phyloP scores from a whole-genome alignment of 2,888 invertebrate species.

The Stictocephala bisonia region DNA sequence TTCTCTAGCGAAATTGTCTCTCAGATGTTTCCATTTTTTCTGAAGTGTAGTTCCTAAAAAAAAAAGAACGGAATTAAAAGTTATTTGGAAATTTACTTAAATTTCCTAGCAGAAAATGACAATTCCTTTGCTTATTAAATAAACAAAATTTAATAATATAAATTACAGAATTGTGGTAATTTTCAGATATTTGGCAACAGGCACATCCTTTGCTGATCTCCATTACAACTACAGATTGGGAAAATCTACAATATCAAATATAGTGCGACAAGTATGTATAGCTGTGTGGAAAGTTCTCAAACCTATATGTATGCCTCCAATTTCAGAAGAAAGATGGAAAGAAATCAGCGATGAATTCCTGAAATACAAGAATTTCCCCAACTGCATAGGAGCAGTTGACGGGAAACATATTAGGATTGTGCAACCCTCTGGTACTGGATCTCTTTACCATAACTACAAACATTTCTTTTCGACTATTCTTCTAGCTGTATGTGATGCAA shows the following conservation, averaged over 20 bases:
- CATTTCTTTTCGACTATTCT: constrained; percentile 41
- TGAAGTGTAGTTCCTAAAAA: too few species aligned
- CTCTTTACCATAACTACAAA: constrained; percentile 43
- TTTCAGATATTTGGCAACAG: constrained; percentile 4
- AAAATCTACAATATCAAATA: constrained; percentile 18
- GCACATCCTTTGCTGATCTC: constrained; percentile 11
- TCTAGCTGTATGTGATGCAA: constrained; percentile 42
- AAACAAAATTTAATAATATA: too few species aligned
- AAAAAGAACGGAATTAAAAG: too few species aligned
- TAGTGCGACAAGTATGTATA: constrained; percentile 31
- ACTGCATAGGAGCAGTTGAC: constrained; percentile 42
- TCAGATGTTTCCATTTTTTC: too few species aligned
- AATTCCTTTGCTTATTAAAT: too few species aligned
- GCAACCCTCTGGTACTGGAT: constrained; percentile 35
- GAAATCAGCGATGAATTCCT: constrained; percentile 40
- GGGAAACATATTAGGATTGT: constrained; percentile 44
- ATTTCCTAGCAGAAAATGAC: too few species aligned
- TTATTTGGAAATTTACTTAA: too few species aligned
- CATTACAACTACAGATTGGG: constrained; percentile 22
- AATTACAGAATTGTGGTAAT: too few species aligned
- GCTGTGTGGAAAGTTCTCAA: constrained; percentile 24
- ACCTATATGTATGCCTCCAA: constrained; percentile 29
- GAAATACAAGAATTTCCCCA: constrained; percentile 38
- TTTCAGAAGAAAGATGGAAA: constrained; percentile 39
- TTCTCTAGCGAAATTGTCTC: too few species aligned